Percentiles rank a stretch among this genome's conserved stretches.
These are phyloP conservation scores for Pachyseris speciosa DNA, from an alignment of 64 coral and sea anemone genomes.

Conservation along the genomic window DNA sequence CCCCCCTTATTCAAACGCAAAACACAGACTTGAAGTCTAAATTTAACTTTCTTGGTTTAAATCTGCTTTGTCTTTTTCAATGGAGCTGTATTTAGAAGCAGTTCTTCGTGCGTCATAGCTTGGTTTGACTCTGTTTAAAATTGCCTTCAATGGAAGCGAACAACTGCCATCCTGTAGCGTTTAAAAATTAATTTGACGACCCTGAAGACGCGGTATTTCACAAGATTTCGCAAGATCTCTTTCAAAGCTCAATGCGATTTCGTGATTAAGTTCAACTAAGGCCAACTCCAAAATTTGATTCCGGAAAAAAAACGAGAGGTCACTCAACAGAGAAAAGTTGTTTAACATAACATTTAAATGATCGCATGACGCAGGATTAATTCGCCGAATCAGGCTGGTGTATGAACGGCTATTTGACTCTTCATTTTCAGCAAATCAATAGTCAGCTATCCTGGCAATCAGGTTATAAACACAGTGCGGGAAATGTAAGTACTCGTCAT, in stretches of 20 bases:
- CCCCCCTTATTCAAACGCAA: background rate
- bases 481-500: too few relatives aligned
- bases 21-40: background rate
- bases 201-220: background rate
- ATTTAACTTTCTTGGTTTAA: constrained; percentile 2
- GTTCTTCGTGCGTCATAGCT: background rate
- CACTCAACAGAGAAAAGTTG: background rate
- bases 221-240: background rate
- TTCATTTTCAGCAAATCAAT: too few relatives aligned
- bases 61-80: background rate
- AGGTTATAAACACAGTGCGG: too few relatives aligned
- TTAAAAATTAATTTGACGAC: constrained; percentile 10
- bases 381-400: too few relatives aligned
- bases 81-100: background rate
- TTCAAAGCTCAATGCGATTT: background rate
- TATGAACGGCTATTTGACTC: too few relatives aligned
- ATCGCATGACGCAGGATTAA: too few relatives aligned
- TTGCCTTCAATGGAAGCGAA: background rate
- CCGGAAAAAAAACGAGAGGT: background rate
- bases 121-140: background rate
- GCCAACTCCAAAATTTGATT: background rate
- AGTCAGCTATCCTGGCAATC: too few relatives aligned
- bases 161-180: too few relatives aligned
- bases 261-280: background rate
- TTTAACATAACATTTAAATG: too few relatives aligned